phyloP scores from a whole-genome alignment of 2,888 invertebrate species.

The Scaptomyza reducta region DNA sequence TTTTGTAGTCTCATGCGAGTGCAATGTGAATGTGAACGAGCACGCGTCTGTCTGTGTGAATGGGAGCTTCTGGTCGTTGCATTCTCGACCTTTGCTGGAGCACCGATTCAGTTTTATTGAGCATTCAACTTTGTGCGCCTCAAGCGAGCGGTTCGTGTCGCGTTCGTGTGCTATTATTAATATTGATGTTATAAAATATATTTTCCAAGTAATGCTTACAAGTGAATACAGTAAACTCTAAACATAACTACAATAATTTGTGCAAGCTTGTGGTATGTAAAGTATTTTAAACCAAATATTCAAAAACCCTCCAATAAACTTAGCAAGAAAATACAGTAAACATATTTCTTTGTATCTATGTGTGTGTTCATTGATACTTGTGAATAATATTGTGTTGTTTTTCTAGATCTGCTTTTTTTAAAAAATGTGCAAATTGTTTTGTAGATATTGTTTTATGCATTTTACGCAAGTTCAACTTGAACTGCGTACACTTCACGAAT shows the following conservation, averaged over 20 bases:
- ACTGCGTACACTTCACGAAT: slow-evolving; percentile 16
- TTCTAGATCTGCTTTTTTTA: slow-evolving; percentile 27
- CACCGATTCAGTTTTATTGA: slow-evolving; percentile 23
- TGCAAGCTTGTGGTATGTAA: slow-evolving; percentile 6
- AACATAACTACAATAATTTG: not conserved
- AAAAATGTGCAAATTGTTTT: slow-evolving; percentile 55
- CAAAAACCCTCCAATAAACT: slow-evolving; percentile 1
- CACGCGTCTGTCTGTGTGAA: slow-evolving; percentile 43
- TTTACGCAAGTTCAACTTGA: slow-evolving; percentile 63
- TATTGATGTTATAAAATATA: not conserved
- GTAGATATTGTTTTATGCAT: slow-evolving; percentile 27
- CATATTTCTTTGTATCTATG: not conserved
- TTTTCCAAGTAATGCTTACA: slow-evolving; percentile 11
- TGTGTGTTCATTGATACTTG: slow-evolving; percentile 12
- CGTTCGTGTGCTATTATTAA: not conserved
- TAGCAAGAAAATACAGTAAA: slow-evolving; percentile 7
- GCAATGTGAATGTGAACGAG: slow-evolving; percentile 62
- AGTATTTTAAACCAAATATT: not conserved
- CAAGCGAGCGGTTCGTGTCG: slow-evolving; percentile 59
- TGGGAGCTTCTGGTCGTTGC: slow-evolving; percentile 26
- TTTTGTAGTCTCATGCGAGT: slow-evolving; percentile 58
- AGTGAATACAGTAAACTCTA: not conserved
- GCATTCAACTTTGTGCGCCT: slow-evolving; percentile 66
- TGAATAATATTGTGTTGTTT: slow-evolving; percentile 30
- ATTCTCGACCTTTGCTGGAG: slow-evolving; percentile 17